Base-by-base conservation (phyloP, 2,797 vertebrate genomes). In the Loriculus beryllinus region DNA sequence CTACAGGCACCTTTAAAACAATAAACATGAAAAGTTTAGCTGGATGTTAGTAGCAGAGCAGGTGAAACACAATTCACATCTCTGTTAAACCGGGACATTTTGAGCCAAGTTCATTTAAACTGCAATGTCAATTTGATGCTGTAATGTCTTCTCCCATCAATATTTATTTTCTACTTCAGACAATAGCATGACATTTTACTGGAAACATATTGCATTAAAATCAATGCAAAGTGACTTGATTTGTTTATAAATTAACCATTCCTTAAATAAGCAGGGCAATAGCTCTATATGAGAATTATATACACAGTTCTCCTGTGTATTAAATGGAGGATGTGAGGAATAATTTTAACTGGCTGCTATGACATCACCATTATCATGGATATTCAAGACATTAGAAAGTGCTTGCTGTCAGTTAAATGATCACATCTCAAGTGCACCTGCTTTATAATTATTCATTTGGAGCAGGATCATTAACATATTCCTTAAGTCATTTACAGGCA, bases 371-470 rank as follows among this genome's bases (percentile, higher is more conserved):
- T 97, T 97, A 97, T 96, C 95, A 96, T 96, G 94, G 96, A 97
- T 97, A 97, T 94, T 97, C 96, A 96, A 97, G 93, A 94, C 96
- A 97, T 97, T 98, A 98, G 97, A 97, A 97, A 93, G 95, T 97
- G 93, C 94, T 96, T 97, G 93, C 97, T 98, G 95, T 97, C 97
- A 98, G 96, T 97, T 97, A 98, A 98, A 97, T 94, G 97, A 97
- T 97, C 97, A 95, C 95, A 98, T 97, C 96, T 97, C 96, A 96
- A 96, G 93, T 97, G 97, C 96, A 98, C 97, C 97, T 98, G 98
- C 96, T 97, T 98, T 97, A 97, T 97, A 97, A 98, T 98, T 97
- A 98, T 98, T 98, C 97, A 96, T 97, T 97, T 96, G 94, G 84
- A 97, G 95, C 91, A 92, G 95, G 82, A 95, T 97, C 94, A 97